Percentiles rank a stretch among this genome's conserved stretches.
Conservation (phyloP, 2,888 invertebrate genomes). For the Aplocera efformata region DNA sequence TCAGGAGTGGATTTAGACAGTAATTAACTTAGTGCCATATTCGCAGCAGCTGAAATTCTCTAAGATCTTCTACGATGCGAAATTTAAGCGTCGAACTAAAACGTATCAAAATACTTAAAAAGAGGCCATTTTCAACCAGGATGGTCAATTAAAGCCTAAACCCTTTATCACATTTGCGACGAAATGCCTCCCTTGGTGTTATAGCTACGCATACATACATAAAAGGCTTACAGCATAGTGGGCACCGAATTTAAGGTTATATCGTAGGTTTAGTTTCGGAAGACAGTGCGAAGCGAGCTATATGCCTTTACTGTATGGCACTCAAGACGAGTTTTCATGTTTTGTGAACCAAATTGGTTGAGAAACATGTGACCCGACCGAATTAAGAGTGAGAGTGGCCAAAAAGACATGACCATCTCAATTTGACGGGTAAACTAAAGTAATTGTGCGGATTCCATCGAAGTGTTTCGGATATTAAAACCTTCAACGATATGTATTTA, state of each 20-base stretch:
- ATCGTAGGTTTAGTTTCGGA: slow-evolving; percentile 10
- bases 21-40: slow-evolving; percentile 64
- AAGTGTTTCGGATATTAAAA: slow-evolving; percentile 30
- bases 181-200: slow-evolving; percentile 50
- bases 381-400: slow-evolving; percentile 37
- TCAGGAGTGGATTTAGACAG: slow-evolving; percentile 74
- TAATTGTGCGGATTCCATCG: slow-evolving; percentile 65
- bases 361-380: slow-evolving; percentile 29
- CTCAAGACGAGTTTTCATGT: slow-evolving; percentile 8
- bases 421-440: slow-evolving; percentile 45
- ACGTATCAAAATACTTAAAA: slow-evolving; percentile 23
- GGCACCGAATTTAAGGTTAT: slow-evolving; percentile 6
- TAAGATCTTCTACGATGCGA: slow-evolving; percentile 21
- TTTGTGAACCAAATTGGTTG: background rate
- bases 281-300: slow-evolving; percentile 14
- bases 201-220: slow-evolving; percentile 22
- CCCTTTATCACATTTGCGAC: slow-evolving; percentile 63
- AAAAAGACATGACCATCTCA: slow-evolving; percentile 28
- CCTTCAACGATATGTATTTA: slow-evolving; percentile 54
- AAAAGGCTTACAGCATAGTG: slow-evolving; percentile 20
- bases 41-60: slow-evolving; percentile 17
- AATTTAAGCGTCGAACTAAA: slow-evolving; percentile 31
- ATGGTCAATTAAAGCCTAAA: slow-evolving; percentile 73
- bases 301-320: slow-evolving; percentile 17
- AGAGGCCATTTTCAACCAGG: slow-evolving; percentile 20